Conservation (phyloP, 2,888 invertebrate genomes). For the Leptinotarsa rubiginosa region DNA sequence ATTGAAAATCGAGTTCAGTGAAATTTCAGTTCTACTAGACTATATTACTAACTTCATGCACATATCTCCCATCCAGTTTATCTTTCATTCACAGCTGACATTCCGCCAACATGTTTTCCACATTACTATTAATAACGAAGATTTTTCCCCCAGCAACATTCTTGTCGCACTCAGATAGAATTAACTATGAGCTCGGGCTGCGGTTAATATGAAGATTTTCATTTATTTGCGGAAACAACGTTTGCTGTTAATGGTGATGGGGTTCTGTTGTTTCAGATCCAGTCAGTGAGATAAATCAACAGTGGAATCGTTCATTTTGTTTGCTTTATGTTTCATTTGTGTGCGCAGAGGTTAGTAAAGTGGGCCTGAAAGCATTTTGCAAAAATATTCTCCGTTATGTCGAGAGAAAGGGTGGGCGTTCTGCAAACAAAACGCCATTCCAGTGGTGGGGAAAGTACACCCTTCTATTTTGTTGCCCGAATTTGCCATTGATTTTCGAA, state of each 20-base stretch:
- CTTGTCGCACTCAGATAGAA: background rate
- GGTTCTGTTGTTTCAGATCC: constrained; percentile 3
- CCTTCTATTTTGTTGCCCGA: no score
- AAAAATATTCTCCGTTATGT: background rate
- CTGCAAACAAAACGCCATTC: no score
- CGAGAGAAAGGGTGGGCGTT: background rate
- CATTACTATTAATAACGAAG: background rate
- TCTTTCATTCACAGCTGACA: no score
- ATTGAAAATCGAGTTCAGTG: no score
- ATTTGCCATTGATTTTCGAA: no score
- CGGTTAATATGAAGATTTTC: background rate
- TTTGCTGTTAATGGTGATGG: background rate
- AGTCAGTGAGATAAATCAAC: constrained; percentile 10
- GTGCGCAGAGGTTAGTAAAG: background rate
- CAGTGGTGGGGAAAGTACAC: no score
- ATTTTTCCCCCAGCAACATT: background rate
- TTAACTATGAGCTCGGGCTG: background rate
- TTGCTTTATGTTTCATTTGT: background rate
- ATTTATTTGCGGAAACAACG: background rate
- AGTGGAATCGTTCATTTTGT: background rate
- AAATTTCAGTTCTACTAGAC: no score
- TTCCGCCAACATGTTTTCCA: no score
- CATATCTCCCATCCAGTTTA: no score
- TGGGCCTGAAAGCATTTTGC: background rate
- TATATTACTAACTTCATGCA: no score